Evolutionary conservation across 2,797 vertebrate species (phyloP).

Genomic region (Tauraco hartlaubi): DNA sequence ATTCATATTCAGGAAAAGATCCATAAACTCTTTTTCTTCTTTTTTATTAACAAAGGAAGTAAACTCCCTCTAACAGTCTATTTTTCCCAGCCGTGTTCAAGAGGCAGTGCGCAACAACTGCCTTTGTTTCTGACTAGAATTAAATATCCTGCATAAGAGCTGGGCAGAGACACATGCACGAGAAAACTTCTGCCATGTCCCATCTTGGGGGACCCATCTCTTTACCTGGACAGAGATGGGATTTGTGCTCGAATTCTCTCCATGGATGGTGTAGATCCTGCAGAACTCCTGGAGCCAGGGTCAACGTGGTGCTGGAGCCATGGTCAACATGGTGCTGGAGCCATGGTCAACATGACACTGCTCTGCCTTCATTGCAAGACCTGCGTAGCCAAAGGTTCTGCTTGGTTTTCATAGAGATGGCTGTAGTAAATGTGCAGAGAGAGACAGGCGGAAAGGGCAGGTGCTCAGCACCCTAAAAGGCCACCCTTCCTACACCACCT

Average conservation of each 20-base stretch:
- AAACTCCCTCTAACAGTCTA: conserved; percentile 51
- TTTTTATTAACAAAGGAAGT: conserved; percentile 70
- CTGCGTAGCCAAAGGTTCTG: accelerated
- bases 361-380: neutral
- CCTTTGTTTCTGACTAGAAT: conserved; percentile 31
- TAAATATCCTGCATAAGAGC: neutral
- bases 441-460: accelerated
- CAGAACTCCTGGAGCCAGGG: neutral
- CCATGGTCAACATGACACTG: neutral
- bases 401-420: neutral
- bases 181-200: neutral
- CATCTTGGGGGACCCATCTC: neutral
- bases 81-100: conserved; percentile 35
- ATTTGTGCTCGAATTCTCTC: neutral
- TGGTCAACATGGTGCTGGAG: neutral
- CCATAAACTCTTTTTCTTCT: conserved; percentile 70
- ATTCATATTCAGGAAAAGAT: conserved; percentile 72
- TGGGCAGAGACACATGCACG: neutral
- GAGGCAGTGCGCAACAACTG: neutral
- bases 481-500: neutral
- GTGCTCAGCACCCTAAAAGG: neutral
- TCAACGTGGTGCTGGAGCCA: neutral
- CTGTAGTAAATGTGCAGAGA: neutral
- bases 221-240: neutral
- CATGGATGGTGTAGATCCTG: no score